These are phyloP conservation scores for Acrobasis repandana DNA, from an alignment of 2,888 invertebrate species.

Conservation along the genomic window DNA sequence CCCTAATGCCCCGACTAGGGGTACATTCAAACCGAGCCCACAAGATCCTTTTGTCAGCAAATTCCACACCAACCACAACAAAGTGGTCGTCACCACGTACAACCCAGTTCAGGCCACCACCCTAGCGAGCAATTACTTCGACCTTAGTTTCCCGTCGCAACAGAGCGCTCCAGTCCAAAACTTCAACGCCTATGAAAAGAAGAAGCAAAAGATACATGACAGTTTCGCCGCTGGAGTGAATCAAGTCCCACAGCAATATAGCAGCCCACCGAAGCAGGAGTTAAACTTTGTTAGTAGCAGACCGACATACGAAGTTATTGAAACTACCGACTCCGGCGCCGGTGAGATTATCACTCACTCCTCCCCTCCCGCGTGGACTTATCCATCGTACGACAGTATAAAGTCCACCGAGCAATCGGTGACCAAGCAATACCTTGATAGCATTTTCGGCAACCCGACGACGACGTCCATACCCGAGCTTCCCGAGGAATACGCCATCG, in stretches of 20 bases:
- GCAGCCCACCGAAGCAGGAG: conserved; percentile 48
- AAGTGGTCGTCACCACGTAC: conserved; percentile 66
- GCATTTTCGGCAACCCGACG: conserved; percentile 51
- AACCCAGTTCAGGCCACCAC: conserved; percentile 65
- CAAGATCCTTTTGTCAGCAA: conserved; percentile 73
- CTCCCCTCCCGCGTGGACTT: conserved; percentile 63
- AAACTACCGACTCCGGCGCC: conserved; percentile 59
- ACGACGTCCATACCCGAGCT: conserved; percentile 56
- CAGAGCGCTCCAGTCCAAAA: conserved; percentile 61
- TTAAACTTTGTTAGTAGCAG: conserved; percentile 43
- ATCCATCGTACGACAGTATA: conserved; percentile 53
- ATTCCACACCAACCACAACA: conserved; percentile 57
- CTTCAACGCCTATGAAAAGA: conserved; percentile 56
- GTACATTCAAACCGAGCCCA: conserved; percentile 71
- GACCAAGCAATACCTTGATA: conserved; percentile 51
- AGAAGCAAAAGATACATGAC: conserved; percentile 64
- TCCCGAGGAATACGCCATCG: conserved; percentile 69
- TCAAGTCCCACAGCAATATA: conserved; percentile 60
- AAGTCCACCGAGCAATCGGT: conserved; percentile 55
- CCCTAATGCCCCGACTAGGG: conserved; percentile 61
- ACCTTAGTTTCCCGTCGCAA: conserved; percentile 55
- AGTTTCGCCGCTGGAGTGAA: conserved; percentile 62
- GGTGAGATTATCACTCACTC: conserved; percentile 54
- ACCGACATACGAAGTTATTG: conserved; percentile 75
- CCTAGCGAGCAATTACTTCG: conserved; percentile 53